Evolutionary conservation across 1,140 invertebrate genomes (phyloP).

Genomic region (Drosophila quadrilineata): DNA sequence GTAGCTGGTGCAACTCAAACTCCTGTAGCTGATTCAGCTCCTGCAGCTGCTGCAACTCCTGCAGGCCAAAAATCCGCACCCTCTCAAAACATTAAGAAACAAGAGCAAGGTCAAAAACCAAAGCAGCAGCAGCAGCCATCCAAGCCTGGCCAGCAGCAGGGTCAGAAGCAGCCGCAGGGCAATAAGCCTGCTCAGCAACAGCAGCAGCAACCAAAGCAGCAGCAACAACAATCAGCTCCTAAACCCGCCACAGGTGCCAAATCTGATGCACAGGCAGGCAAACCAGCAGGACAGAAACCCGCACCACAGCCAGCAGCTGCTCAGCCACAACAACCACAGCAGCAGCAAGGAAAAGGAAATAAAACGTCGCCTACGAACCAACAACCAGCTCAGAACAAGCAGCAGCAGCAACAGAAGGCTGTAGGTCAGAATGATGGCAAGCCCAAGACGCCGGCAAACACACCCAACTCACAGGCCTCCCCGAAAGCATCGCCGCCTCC

Average conservation of each 20-base stretch:
- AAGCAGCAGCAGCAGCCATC: conserved; percentile 24
- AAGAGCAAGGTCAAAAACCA: conserved; percentile 35
- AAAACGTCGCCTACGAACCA: conserved; percentile 59
- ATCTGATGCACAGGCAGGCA: conserved; percentile 5
- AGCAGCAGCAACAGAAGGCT: conserved; percentile 21
- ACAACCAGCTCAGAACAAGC: conserved; percentile 22
- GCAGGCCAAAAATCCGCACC: conserved; percentile 12
- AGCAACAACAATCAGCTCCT: neutral
- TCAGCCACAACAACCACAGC: neutral
- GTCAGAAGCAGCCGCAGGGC: neutral
- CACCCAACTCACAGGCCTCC: conserved; percentile 40
- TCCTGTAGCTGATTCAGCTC: too few species aligned
- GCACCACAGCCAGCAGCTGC: conserved; percentile 11
- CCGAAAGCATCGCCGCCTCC: conserved; percentile 45
- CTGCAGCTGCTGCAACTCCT: neutral
- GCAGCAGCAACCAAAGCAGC: conserved; percentile 17
- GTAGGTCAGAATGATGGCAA: conserved; percentile 17
- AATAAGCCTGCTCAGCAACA: conserved; percentile 37
- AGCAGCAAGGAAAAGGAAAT: conserved; percentile 36
- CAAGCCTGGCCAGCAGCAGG: neutral
- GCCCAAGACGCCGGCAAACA: conserved; percentile 48
- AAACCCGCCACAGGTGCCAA: neutral
- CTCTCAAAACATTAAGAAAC: conserved; percentile 35
- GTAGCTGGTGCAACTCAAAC: neutral
- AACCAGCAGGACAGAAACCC: conserved; percentile 25